Base-by-base conservation (phyloP, 2,797 vertebrate genomes). In the Pseudochromis fuscus region DNA sequence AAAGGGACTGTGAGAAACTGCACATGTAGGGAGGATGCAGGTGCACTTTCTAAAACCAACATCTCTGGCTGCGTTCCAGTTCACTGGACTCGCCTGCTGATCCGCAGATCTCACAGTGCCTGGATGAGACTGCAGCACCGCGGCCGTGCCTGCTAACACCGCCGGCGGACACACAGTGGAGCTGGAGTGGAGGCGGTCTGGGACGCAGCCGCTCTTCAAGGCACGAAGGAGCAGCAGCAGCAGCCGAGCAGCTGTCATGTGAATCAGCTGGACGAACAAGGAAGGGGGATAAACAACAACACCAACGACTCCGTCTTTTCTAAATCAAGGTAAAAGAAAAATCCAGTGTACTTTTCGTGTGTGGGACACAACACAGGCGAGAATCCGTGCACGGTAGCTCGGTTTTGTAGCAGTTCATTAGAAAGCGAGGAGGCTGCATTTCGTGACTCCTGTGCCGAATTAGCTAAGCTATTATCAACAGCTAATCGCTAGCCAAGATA, bases 211-310 rank as follows among this genome's bases (percentile, higher is more conserved):
- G 23, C 37, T 15, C 16, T 59, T 28, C 48, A 35, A 21, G 4
- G 65, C 79, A 78, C 72, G 56, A 65, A 82, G 79, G 68, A 67
- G 70, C 61, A 51, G 67, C 55, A 79, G 74, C 70, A 59, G 24
- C 63, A 12, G 33, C 7, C 2, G n/a, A 79, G 78, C 78, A 87
- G 88, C 91, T 92, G 92, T 92, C 90, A 91, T 93, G 91, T 89
- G 90, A 92, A 93, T 91, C 91, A 93, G 91, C 91, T 92, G 91
- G 83, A 68, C 78, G 88, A 79, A 83, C 84, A 55, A 91, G 87
- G 87, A 88, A 87, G 86, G 46, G 63, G 62, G 81, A 90, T 84
- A 81, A 87, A 91, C 87, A 90, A 88, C 85, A 83, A 75, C 72
- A 81, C 66, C 72, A 81, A n/a, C 67, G 61, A 50, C 62, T 19